phyloP scores from a whole-genome alignment of 1,140 invertebrate genomes.

The Elysia chlorotica region DNA sequence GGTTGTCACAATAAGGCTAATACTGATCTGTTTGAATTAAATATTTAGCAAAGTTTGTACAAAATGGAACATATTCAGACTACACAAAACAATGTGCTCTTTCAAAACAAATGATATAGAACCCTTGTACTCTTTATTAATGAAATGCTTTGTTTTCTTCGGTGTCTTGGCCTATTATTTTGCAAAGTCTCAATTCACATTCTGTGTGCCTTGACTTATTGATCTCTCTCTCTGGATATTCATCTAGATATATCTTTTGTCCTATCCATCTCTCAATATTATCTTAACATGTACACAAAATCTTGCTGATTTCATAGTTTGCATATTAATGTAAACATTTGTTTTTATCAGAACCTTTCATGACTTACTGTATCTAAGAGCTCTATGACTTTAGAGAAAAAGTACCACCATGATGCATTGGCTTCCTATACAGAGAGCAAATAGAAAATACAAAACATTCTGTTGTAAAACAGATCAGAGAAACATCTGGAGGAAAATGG shows the following conservation, averaged over 20 bases:
- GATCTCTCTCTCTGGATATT: no score
- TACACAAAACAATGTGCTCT: neutral
- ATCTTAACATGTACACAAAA: neutral
- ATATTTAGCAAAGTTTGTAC: neutral
- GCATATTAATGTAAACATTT: no score
- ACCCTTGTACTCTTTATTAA: neutral
- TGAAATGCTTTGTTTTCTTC: neutral
- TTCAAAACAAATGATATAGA: neutral
- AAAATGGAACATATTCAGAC: neutral
- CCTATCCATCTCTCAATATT: no score
- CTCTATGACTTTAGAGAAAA: conserved; percentile 80
- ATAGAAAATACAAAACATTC: neutral
- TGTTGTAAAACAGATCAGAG: no score
- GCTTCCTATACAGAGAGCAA: conserved; percentile 73
- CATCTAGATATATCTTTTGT: no score
- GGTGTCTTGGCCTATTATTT: no score
- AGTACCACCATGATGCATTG: conserved; percentile 79
- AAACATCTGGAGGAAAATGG: no score
- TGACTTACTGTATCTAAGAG: conserved; percentile 80
- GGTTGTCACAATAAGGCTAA: no score
- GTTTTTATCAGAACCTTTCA: no score
- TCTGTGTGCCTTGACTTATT: no score
- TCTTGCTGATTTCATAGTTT: no score
- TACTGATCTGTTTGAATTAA: neutral
- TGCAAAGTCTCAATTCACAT: no score